Evolutionary conservation across 2,113 vertebrate species (phyloP), one percentile per base, ranked within the genome.

Genomic region (Fulica atra): DNA sequence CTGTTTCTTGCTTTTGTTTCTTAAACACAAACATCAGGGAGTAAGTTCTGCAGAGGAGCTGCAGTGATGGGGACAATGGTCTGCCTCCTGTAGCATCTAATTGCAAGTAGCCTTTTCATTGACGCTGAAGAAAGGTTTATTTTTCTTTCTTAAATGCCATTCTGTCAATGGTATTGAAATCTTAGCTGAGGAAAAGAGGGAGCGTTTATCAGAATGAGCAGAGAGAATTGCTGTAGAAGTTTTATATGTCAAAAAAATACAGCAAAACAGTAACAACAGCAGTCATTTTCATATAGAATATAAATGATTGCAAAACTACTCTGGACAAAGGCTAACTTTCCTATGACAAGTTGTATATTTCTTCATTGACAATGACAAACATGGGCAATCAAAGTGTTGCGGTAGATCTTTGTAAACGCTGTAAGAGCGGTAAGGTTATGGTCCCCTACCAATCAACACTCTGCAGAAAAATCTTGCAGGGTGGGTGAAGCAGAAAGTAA

Each of bases 351-450:
- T 70, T 96, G 42, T 84, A 23, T 95, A 81, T 96, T 95, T 98
- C 85, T 96, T 97, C 91, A 95, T 51, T 77, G 85, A 71, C 90
- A 88, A 33, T 81, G 87, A 95, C 89, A 94, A 97, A 96, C 91
- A 83, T 60, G 59, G 81, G 88, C 91, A 91, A 92, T 95, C 76
- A 74, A 93, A 96, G 80, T 48, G 5, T 79, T 76, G n/a, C n/a
- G 40, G 63, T 18, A 88, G 51, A 54, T 95, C 89, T 96, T 92
- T 93, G 71, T 79, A 94, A 90, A 81, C 78, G 65, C 53, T 89
- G 94, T 54, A 94, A 93, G 89, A 93, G 86, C 70, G 71, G 78
- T 81, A 71, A 70, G 71, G 40, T 89, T 94, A 46, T 96, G 82
- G 82, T 95, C 88, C 61, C 79, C 50, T 94, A 87, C 70, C 94